Conservation (phyloP, 2,797 vertebrate genomes). For the Hoplostethus atlanticus region DNA sequence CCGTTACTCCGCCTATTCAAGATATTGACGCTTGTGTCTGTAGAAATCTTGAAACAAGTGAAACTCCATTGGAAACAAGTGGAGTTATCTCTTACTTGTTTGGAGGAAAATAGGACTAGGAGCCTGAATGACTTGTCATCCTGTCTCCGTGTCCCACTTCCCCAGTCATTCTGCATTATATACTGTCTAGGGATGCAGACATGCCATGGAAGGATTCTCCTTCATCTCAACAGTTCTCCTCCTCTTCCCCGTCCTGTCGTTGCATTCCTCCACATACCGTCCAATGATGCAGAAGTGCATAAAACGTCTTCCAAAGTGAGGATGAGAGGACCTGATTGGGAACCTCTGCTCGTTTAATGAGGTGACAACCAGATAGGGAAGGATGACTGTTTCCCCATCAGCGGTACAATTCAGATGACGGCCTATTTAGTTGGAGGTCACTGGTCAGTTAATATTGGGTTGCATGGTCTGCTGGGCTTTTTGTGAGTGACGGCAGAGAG, state of each 20-base stretch:
- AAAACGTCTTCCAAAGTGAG: slow-evolving; percentile 16
- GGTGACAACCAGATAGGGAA: slow-evolving; percentile 57
- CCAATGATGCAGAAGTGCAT: slow-evolving; percentile 6
- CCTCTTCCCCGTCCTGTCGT: slow-evolving; percentile 1
- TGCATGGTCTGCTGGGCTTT: slow-evolving; percentile 58
- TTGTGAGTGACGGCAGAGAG: background rate
- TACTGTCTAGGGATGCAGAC: too few relatives aligned
- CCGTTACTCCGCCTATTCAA: too few relatives aligned
- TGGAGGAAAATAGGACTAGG: too few relatives aligned
- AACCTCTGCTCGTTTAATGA: slow-evolving; percentile 62
- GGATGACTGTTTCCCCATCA: slow-evolving; percentile 73
- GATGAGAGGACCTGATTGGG: slow-evolving; percentile 46
- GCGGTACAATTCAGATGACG: slow-evolving; percentile 58
- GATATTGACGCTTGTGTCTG: too few relatives aligned
- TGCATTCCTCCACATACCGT: slow-evolving; percentile 38
- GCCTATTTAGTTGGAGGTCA: slow-evolving; percentile 68
- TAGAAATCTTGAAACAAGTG: too few relatives aligned
- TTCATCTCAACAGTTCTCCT: background rate
- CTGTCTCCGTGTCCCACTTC: too few relatives aligned
- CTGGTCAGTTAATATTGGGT: slow-evolving; percentile 58
- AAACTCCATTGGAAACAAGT: too few relatives aligned
- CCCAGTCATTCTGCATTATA: too few relatives aligned
- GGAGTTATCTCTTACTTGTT: too few relatives aligned
- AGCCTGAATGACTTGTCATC: too few relatives aligned
- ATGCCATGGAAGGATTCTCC: too few relatives aligned